These are phyloP conservation scores for Heliornis fulica DNA, from an alignment of 2,113 vertebrate species.

Conservation along the genomic window DNA sequence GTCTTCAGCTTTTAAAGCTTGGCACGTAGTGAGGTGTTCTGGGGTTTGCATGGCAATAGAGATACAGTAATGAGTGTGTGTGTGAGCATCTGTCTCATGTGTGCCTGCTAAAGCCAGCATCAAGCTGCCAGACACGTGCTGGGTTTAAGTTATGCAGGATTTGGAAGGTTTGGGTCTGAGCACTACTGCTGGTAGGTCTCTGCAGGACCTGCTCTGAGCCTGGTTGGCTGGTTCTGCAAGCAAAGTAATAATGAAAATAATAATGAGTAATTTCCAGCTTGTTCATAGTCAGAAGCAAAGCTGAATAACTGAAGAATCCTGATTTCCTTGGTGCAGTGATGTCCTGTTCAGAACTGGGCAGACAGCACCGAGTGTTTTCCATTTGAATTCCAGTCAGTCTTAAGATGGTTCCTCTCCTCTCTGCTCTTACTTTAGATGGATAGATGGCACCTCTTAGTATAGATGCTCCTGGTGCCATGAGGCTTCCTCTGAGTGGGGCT, in stretches of 20 bases:
- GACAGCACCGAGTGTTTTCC: background rate
- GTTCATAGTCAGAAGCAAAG: background rate
- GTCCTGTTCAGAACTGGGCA: background rate
- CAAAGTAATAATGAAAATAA: background rate
- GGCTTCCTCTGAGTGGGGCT: background rate
- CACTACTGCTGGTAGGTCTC: background rate
- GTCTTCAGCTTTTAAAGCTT: background rate
- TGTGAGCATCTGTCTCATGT: background rate
- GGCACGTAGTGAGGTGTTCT: background rate
- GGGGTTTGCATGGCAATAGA: background rate
- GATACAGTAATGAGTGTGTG: background rate
- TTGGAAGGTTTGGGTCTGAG: background rate
- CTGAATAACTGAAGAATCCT: background rate
- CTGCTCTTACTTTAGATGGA: background rate
- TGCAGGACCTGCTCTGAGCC: background rate
- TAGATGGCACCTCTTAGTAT: accelerated
- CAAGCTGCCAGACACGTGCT: background rate
- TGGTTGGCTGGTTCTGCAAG: background rate
- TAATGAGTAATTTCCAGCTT: background rate
- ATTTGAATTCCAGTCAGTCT: background rate
- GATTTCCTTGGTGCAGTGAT: background rate
- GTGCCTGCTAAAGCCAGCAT: background rate
- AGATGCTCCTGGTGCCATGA: accelerated
- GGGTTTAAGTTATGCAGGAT: background rate
- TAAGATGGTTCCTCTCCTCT: background rate